phyloP scores from a whole-genome alignment of 2,888 invertebrate species.

The Tillus elongatus region DNA sequence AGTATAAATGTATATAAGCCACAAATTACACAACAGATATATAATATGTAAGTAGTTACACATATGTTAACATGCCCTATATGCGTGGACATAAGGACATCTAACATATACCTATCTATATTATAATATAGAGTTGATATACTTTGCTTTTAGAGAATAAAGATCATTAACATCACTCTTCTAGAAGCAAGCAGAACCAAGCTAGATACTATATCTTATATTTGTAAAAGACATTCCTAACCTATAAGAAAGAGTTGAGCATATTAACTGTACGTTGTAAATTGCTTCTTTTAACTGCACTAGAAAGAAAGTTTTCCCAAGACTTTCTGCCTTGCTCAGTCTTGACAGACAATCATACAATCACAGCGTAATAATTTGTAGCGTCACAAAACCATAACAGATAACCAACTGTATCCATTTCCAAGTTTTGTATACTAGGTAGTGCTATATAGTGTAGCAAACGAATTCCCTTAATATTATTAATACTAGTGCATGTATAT shows the following conservation, averaged over 20 bases:
- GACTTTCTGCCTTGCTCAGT: conserved; percentile 36
- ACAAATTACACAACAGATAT: conserved; percentile 1
- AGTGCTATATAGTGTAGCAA: too few species aligned
- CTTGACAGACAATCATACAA: conserved; percentile 34
- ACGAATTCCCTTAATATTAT: too few species aligned
- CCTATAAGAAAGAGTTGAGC: conserved; percentile 21
- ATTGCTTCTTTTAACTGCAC: conserved; percentile 25
- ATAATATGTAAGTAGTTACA: too few species aligned
- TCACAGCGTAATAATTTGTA: conserved; percentile 39
- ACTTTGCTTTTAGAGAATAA: background rate
- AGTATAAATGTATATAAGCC: conserved; percentile 10
- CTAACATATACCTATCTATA: too few species aligned
- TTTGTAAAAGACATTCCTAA: conserved; percentile 14
- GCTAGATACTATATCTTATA: conserved; percentile 2
- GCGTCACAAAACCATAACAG: conserved; percentile 44
- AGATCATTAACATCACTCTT: background rate
- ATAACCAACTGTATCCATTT: too few species aligned
- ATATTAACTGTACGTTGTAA: conserved; percentile 27
- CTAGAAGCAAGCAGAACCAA: conserved; percentile 3
- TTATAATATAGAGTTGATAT: too few species aligned
- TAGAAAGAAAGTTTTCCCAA: conserved; percentile 41
- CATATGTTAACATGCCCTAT: too few species aligned
- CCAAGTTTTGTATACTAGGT: too few species aligned
- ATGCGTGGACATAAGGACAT: too few species aligned
- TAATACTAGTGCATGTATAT: too few species aligned